Percentiles rank a stretch among this genome's conserved stretches.
phyloP scores from a whole-genome alignment of 2,888 invertebrate species.

The Polyploca ridens region DNA sequence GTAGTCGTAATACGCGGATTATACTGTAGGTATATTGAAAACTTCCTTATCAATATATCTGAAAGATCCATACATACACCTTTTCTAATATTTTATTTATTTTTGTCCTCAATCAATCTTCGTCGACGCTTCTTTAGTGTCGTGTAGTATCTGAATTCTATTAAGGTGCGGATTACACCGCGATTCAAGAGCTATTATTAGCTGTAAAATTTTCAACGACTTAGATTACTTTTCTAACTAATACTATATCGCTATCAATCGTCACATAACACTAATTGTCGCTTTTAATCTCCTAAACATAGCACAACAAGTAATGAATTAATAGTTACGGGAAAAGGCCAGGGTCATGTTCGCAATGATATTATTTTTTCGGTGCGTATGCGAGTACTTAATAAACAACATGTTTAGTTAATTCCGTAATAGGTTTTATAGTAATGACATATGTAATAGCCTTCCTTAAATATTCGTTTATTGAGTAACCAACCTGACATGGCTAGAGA shows the following conservation, averaged over 20 bases:
- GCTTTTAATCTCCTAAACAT: background rate
- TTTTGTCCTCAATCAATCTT: background rate
- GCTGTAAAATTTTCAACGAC: background rate
- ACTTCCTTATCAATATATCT: background rate
- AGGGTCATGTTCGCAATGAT: background rate
- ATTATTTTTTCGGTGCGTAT: background rate
- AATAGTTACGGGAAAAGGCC: background rate
- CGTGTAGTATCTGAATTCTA: background rate
- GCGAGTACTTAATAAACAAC: no score
- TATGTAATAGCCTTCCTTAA: background rate
- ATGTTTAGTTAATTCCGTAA: background rate
- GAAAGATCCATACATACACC: no score
- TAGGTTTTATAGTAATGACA: background rate
- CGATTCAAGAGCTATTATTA: background rate
- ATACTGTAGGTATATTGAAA: no score
- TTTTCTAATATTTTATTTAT: background rate
- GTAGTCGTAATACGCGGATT: no score
- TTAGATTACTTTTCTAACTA: background rate
- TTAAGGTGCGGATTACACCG: background rate
- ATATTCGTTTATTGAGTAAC: background rate
- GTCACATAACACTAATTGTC: background rate
- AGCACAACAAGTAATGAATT: constrained; percentile 1
- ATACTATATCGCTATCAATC: background rate
- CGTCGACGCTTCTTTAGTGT: background rate
- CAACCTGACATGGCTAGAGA: background rate